phyloP scores from a whole-genome alignment of 2,888 invertebrate genomes.

The Macrosiphum euphorbiae region DNA sequence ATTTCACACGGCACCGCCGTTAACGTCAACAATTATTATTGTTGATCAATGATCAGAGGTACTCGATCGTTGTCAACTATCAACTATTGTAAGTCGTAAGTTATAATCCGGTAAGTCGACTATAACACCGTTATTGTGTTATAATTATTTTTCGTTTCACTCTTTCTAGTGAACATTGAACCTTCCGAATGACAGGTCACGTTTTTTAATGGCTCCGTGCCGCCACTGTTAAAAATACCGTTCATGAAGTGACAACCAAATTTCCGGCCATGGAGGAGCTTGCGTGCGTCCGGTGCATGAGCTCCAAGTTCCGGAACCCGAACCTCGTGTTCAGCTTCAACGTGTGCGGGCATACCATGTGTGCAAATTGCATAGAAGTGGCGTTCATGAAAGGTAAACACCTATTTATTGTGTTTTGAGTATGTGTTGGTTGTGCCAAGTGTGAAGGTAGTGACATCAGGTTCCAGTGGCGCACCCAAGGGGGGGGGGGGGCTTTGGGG shows the following conservation, averaged over 20 bases:
- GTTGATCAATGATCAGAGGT: neutral
- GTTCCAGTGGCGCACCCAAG: too few relatives aligned
- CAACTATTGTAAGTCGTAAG: neutral
- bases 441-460: neutral
- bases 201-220: neutral
- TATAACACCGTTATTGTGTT: neutral
- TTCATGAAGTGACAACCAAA: neutral
- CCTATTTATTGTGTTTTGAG: neutral
- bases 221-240: neutral
- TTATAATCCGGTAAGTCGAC: neutral
- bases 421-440: neutral
- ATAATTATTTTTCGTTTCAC: neutral
- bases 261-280: slow-evolving; percentile 79
- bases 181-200: neutral
- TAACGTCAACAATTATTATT: neutral
- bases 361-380: slow-evolving; percentile 97
- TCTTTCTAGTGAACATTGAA: neutral
- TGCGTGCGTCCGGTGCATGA: slow-evolving; percentile 96
- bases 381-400: slow-evolving; percentile 90
- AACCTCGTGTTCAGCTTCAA: slow-evolving; percentile 97
- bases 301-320: slow-evolving; percentile 96
- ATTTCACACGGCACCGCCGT: neutral
- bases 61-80: neutral
- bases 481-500: too few relatives aligned
- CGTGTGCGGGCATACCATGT: slow-evolving; percentile 96